These are phyloP conservation scores for Lysandra bellargus DNA, from an alignment of 2,888 invertebrate genomes.

Conservation along the genomic window DNA sequence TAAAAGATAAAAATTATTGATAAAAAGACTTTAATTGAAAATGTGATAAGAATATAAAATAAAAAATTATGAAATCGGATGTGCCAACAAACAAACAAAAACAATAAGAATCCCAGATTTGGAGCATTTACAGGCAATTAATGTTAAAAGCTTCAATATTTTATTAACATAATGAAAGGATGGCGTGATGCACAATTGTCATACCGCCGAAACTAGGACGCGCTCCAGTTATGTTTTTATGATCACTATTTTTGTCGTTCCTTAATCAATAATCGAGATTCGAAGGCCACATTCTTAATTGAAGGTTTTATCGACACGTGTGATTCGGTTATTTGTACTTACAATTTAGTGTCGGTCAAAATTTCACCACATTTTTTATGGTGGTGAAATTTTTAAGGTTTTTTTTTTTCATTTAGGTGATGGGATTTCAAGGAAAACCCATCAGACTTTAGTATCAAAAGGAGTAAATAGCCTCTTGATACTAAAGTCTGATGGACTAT, in stretches of 20 bases:
- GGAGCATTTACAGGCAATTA: conserved; percentile 11
- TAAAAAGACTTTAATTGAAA: too few species aligned
- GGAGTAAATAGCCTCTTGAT: too few species aligned
- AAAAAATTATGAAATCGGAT: too few species aligned
- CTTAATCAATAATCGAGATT: conserved; percentile 29
- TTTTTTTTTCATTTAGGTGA: too few species aligned
- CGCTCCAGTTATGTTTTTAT: conserved; percentile 26
- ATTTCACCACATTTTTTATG: too few species aligned
- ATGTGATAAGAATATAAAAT: too few species aligned
- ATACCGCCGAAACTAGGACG: conserved; percentile 36
- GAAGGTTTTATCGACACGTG: conserved; percentile 3
- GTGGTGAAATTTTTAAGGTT: background rate
- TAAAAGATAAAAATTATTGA: too few species aligned
- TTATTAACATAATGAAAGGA: conserved; percentile 46
- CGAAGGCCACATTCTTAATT: conserved; percentile 6
- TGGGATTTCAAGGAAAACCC: too few species aligned
- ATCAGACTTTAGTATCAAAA: too few species aligned
- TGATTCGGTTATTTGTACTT: background rate
- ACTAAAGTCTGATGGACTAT: too few species aligned
- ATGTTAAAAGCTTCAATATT: conserved; percentile 28
- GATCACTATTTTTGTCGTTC: conserved; percentile 29
- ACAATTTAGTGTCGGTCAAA: background rate
- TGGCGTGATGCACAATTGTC: conserved; percentile 49
- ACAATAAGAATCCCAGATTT: background rate
- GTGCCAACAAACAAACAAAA: background rate